Percentiles rank a stretch among this genome's conserved stretches.
Evolutionary conservation across 2,797 vertebrate genomes (phyloP).

Genomic region (Helostoma temminkii): DNA sequence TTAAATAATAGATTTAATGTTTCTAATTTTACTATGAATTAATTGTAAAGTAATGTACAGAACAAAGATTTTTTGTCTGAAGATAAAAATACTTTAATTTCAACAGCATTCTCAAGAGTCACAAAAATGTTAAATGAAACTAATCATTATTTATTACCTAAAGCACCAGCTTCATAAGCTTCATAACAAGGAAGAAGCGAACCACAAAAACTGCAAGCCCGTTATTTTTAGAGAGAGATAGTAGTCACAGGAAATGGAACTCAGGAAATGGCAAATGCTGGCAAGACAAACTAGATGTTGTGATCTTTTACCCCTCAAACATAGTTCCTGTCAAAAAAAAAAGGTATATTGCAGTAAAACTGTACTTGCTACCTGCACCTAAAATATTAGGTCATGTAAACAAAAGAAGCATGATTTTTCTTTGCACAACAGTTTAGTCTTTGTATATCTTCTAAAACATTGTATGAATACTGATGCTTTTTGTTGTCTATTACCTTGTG

Average conservation of each 20-base stretch:
- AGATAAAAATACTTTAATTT: too few species aligned
- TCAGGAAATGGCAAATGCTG: slow-evolving; percentile 11
- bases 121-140: slow-evolving; percentile 13
- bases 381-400: neutral
- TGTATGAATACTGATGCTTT: neutral
- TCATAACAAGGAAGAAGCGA: slow-evolving; percentile 28
- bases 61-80: neutral
- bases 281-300: slow-evolving; percentile 18
- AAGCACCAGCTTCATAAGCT: slow-evolving; percentile 26
- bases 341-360: neutral
- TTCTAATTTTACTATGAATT: neutral
- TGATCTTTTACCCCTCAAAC: slow-evolving; percentile 17
- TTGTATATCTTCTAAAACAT: neutral
- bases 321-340: neutral
- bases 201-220: slow-evolving; percentile 31
- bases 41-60: neutral
- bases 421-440: neutral
- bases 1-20: too few species aligned
- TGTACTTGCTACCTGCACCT: too few species aligned
- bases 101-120: too few species aligned
- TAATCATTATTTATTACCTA: slow-evolving; percentile 57
- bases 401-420: neutral
- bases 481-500: neutral
- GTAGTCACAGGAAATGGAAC: neutral
- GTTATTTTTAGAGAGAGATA: slow-evolving; percentile 51